Conservation (phyloP, 2,888 invertebrate genomes). For the Ectemnius continuus region DNA sequence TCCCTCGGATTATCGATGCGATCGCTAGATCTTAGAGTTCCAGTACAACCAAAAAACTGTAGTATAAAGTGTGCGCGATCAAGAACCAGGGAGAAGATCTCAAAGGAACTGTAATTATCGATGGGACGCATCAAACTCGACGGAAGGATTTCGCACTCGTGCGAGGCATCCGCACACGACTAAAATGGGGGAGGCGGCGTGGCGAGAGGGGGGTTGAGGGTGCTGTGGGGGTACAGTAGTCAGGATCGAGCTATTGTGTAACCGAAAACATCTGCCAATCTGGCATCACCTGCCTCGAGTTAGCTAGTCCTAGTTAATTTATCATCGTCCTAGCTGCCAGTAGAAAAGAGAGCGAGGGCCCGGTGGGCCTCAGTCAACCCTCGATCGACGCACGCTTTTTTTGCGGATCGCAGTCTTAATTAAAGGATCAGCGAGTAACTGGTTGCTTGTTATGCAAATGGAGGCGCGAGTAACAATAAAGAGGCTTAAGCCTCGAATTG, state of each 20-base stretch:
- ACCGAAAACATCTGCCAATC: conserved; percentile 73
- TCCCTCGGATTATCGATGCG: conserved; percentile 63
- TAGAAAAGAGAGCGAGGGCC: conserved; percentile 29
- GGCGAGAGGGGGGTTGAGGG: conserved; percentile 49
- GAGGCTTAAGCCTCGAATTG: too few species aligned
- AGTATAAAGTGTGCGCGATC: not conserved
- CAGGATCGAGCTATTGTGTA: conserved; percentile 54
- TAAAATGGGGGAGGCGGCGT: conserved; percentile 23
- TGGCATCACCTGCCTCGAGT: conserved; percentile 71
- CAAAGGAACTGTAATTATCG: not conserved
- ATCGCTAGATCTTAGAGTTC: conserved; percentile 54
- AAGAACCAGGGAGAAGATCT: not conserved
- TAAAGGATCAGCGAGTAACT: conserved; percentile 73
- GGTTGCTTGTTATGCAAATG: conserved; percentile 55
- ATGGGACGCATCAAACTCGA: not conserved
- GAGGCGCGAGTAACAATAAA: too few species aligned
- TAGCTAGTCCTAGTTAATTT: conserved; percentile 71
- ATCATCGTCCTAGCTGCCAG: conserved; percentile 51
- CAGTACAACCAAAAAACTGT: not conserved
- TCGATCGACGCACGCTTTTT: conserved; percentile 47
- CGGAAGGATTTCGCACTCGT: not conserved
- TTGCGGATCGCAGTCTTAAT: conserved; percentile 64
- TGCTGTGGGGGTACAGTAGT: conserved; percentile 46
- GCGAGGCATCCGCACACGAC: conserved; percentile 6
- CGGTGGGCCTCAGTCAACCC: conserved; percentile 13